Percentiles rank a stretch among this genome's conserved stretches.
These are phyloP conservation scores for Teleogryllus oceanicus DNA, from an alignment of 2,888 invertebrate genomes.

Conservation along the genomic window DNA sequence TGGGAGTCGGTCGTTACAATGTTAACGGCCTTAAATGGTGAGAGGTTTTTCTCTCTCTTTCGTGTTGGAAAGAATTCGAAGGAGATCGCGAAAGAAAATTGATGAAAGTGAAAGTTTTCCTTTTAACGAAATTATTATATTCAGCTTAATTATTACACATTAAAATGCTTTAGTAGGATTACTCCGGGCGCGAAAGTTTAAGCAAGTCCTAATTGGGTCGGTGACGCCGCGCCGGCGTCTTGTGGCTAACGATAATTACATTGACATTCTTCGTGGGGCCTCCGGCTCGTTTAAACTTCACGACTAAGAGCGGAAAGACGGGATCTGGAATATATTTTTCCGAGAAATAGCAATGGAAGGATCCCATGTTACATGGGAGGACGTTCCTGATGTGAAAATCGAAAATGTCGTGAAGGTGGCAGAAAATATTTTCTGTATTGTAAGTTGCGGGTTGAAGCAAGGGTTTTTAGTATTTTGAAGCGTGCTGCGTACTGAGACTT, in stretches of 20 bases:
- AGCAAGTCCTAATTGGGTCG: not conserved
- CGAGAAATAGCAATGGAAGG: too few relatives aligned
- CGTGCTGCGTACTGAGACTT: too few relatives aligned
- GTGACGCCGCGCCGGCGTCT: not conserved
- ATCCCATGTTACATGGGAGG: too few relatives aligned
- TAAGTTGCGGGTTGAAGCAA: too few relatives aligned
- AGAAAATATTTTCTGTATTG: too few relatives aligned
- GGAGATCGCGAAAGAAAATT: not conserved
- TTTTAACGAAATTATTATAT: slow-evolving; percentile 2
- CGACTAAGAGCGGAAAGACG: too few relatives aligned
- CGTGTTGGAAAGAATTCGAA: not conserved
- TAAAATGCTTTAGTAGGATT: slow-evolving; percentile 11
- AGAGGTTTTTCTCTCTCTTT: not conserved
- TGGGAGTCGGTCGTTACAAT: too few relatives aligned
- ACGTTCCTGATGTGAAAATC: too few relatives aligned
- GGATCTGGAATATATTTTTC: too few relatives aligned
- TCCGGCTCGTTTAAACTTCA: not conserved
- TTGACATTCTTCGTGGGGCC: not conserved
- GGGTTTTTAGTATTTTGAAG: too few relatives aligned
- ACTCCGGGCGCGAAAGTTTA: not conserved
- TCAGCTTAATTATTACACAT: not conserved
- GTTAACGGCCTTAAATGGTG: not conserved
- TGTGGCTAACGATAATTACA: not conserved
- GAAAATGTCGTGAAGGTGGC: too few relatives aligned
- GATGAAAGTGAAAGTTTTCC: not conserved